A percentile compares a stretch with the other conserved stretches of the same genome.
Conservation (phyloP, 2,888 invertebrate species). For the Idaea aversata region DNA sequence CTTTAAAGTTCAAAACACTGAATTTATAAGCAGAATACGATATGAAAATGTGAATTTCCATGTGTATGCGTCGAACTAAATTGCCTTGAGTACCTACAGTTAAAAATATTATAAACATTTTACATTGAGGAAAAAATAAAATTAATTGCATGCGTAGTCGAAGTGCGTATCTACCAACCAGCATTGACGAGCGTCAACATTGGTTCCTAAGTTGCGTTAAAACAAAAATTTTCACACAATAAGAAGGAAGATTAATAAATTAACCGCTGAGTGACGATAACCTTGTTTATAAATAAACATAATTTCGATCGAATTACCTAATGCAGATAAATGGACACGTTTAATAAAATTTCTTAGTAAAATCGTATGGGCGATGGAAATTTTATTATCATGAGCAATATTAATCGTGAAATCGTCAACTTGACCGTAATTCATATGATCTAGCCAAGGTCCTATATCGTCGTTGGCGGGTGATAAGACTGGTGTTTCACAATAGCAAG, state of each 20-base stretch:
- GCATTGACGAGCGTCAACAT: no score
- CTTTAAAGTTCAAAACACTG: slow-evolving; percentile 50
- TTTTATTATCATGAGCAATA: slow-evolving; percentile 64
- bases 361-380: slow-evolving; percentile 39
- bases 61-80: neutral
- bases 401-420: slow-evolving; percentile 75
- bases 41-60: neutral
- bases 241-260: neutral
- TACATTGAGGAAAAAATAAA: neutral
- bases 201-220: neutral
- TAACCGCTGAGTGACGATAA: neutral
- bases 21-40: neutral
- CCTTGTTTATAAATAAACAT: slow-evolving; percentile 13
- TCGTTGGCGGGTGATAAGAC: slow-evolving; percentile 66
- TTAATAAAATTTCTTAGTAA: slow-evolving; percentile 21
- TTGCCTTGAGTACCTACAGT: neutral
- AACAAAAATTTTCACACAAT: neutral
- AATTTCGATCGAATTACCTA: slow-evolving; percentile 19
- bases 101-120: neutral
- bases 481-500: slow-evolving; percentile 76
- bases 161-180: neutral
- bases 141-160: neutral
- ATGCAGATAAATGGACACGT: slow-evolving; percentile 23
- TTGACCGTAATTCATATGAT: slow-evolving; percentile 79
- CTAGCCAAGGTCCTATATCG: slow-evolving; percentile 65